phyloP scores from a whole-genome alignment of 2,888 invertebrate genomes.

The Caenorhabditis zanzibari region DNA sequence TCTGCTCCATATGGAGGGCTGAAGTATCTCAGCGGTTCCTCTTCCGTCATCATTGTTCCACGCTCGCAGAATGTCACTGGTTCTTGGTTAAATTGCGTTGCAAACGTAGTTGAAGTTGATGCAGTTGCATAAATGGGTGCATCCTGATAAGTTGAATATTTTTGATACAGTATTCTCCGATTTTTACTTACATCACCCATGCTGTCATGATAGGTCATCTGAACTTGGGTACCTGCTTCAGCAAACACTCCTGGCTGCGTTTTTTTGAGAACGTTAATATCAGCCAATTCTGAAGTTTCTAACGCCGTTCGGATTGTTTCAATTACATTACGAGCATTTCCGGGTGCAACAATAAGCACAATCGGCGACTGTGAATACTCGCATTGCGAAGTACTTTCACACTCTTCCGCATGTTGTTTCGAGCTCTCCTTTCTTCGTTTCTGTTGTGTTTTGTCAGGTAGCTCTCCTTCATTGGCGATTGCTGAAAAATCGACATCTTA shows the following conservation, averaged over 20 bases:
- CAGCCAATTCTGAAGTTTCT: neutral
- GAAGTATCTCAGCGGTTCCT: constrained; percentile 39
- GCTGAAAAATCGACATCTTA: neutral
- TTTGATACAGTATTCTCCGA: too few species aligned
- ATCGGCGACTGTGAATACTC: constrained; percentile 28
- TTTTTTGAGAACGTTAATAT: neutral
- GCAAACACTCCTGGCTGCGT: neutral
- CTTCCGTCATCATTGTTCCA: constrained; percentile 49
- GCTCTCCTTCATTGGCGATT: too few species aligned
- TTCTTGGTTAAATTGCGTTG: constrained; percentile 40
- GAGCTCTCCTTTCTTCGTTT: too few species aligned
- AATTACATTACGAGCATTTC: constrained; percentile 38
- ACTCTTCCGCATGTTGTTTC: too few species aligned
- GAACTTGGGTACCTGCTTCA: neutral
- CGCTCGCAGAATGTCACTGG: constrained; percentile 44
- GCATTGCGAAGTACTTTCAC: too few species aligned
- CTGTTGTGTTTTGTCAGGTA: too few species aligned
- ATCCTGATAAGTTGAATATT: neutral
- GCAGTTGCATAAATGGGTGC: constrained; percentile 27
- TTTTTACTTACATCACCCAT: neutral
- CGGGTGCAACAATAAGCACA: constrained; percentile 33
- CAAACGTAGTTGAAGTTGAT: constrained; percentile 35
- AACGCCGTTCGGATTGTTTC: constrained; percentile 11
- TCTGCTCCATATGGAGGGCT: constrained; percentile 55
- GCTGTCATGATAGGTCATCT: neutral